These are phyloP conservation scores for Triplophysa dalaica DNA, from an alignment of 2,113 vertebrate genomes.

Conservation along the genomic window DNA sequence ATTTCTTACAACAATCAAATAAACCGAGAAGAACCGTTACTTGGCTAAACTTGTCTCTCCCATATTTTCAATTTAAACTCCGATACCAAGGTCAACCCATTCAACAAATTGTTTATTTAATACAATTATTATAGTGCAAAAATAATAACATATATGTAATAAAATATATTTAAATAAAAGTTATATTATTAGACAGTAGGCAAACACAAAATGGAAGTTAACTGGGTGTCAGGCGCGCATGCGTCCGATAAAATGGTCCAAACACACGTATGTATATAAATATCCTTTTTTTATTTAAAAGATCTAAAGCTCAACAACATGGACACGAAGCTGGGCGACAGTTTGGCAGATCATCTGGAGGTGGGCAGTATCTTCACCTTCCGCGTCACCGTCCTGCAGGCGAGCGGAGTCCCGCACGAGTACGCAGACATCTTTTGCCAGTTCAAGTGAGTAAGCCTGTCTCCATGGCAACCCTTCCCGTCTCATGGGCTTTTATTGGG, in stretches of 20 bases:
- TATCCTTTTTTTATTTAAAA: slow-evolving; percentile 58
- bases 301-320: slow-evolving; percentile 85
- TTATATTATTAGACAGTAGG: no score
- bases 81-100: no score
- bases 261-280: not conserved
- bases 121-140: no score
- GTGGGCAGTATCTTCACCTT: slow-evolving; percentile 94
- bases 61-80: no score
- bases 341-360: slow-evolving; percentile 84
- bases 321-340: slow-evolving; percentile 87
- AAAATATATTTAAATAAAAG: no score
- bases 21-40: no score
- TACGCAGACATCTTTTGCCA: slow-evolving; percentile 99
- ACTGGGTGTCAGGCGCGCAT: no score
- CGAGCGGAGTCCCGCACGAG: slow-evolving; percentile 86
- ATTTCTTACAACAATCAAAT: no score
- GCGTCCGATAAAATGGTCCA: not conserved
- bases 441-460: slow-evolving; percentile 88
- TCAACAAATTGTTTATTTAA: no score
- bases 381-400: slow-evolving; percentile 95
- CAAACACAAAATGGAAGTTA: no score
- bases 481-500: slow-evolving; percentile 12
- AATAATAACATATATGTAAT: no score
- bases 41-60: no score
- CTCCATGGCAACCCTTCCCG: slow-evolving; percentile 21